Base-by-base conservation (phyloP, 2,888 invertebrate species). In the Cecidostiba fungosa region DNA sequence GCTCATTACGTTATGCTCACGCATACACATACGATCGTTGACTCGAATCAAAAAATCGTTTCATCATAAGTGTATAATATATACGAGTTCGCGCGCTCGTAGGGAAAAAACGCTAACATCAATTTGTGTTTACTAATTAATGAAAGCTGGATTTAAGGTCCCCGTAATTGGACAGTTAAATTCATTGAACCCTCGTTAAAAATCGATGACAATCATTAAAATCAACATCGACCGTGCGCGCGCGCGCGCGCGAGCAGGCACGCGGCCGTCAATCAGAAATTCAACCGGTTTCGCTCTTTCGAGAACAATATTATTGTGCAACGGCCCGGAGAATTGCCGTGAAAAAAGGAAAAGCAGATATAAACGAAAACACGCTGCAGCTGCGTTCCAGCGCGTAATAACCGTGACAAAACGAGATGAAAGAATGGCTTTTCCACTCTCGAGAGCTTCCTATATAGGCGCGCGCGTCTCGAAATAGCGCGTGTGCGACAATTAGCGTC, bases 191-290 rank as follows among this genome's bases (percentile, higher is more conserved):
- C 76, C 69, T 85, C 69, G 74, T 74, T 78, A 69, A 84, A 84
- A 84, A 76, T 85, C 84, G 76, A 80, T 85, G 84, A 79, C 79
- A 84, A 84, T 80, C 76, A 70, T 80, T 85, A 80, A 85, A 80
- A 85, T 54, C 74, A 80, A 80, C 54, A 74, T 66, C 16, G 50
- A 36, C 19, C 36, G 77, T 8, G 32, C 47, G 16, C n/a, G n/a
- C n/a, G 19, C 39, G 32, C 16, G 36, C 78, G 43, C 26, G 19
- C 36, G 16, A 29, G 29, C 39, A 12, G n/a, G 16, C 29, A 50
- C 26, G 54, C 16, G 10, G 39, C 66, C 80, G 79, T 85, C 79
- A 77, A 80, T 85, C 76, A 77, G 66, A 80, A 85, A 59, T 80
- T 72, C 80, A 81, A 76, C 69, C 77, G 77, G 80, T 85, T 81